A percentile compares a stretch with the other conserved stretches of the same genome.
Conservation (phyloP, 2,113 vertebrate species). For the Chionomys nivalis region DNA sequence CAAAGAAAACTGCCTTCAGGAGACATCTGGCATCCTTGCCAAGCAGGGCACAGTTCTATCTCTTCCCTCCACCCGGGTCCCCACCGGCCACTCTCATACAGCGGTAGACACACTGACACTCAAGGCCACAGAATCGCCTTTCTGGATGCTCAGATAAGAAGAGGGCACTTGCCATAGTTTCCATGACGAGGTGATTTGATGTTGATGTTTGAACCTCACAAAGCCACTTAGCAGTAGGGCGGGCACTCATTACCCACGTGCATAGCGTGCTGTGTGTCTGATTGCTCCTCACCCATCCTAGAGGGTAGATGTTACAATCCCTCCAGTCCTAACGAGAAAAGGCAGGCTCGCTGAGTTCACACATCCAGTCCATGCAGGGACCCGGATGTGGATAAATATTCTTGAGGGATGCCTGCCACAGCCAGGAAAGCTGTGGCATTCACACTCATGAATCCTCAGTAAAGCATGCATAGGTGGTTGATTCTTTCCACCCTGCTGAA, state of each 20-base stretch:
- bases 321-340: not conserved
- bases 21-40: not conserved
- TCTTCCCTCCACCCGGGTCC: not conserved
- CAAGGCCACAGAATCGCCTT: not conserved
- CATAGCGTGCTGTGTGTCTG: too few species aligned
- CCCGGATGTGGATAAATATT: not conserved
- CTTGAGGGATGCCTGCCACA: not conserved
- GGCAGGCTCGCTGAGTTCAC: not conserved
- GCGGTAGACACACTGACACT: too few species aligned
- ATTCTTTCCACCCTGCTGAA: not conserved
- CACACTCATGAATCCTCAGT: not conserved
- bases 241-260: fast-evolving
- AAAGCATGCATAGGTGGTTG: not conserved
- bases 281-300: not conserved
- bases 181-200: not conserved
- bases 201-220: not conserved
- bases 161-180: not conserved
- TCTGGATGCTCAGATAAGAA: not conserved
- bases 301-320: not conserved
- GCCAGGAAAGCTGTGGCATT: not conserved
- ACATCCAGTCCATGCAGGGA: not conserved
- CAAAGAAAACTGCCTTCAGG: fast-evolving
- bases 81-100: not conserved
- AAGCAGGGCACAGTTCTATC: not conserved
- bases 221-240: not conserved